A percentile compares a stretch with the other conserved stretches of the same genome.
Evolutionary conservation across 2,113 vertebrate species (phyloP).

Genomic region (Myotis davidii): DNA sequence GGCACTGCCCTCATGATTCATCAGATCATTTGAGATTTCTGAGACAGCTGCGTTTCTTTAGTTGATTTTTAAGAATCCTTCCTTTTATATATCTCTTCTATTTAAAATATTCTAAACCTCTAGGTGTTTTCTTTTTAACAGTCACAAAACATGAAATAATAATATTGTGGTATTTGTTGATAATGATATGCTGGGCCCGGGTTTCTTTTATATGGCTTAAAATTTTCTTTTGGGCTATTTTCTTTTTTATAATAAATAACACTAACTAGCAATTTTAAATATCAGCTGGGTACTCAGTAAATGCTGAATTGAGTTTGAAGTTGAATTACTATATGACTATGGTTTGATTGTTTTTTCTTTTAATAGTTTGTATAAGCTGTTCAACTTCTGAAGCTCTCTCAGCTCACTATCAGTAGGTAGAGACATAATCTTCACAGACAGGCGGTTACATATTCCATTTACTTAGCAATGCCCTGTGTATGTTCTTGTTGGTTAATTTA

Average conservation of each 20-base stretch:
- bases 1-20: background rate
- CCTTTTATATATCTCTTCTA: background rate
- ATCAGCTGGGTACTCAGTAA: background rate
- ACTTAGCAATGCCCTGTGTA: background rate
- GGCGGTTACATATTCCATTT: background rate
- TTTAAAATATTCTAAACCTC: background rate
- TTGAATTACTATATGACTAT: conserved; percentile 23
- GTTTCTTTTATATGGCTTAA: conserved; percentile 6
- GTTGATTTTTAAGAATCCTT: background rate
- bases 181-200: background rate
- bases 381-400: background rate
- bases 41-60: background rate
- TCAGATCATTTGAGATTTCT: background rate
- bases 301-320: background rate
- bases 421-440: background rate
- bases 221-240: background rate
- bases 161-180: background rate
- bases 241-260: background rate
- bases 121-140: conserved; percentile 38
- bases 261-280: background rate
- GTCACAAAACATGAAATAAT: background rate
- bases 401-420: background rate
- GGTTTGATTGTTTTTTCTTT: background rate
- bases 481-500: background rate
- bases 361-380: background rate